Conservation (phyloP, 1,140 invertebrate genomes). For the Drosophila parvula region DNA sequence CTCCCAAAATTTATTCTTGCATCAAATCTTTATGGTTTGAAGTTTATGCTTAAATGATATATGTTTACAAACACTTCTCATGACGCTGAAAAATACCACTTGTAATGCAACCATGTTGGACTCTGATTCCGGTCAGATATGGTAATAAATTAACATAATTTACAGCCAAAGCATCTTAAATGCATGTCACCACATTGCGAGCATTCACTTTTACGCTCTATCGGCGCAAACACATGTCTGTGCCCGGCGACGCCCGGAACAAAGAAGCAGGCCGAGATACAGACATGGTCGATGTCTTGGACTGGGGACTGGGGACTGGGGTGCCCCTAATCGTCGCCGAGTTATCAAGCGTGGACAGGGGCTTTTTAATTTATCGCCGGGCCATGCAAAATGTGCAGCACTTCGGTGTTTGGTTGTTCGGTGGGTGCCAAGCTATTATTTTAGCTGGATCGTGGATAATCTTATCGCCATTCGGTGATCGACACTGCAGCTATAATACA, state of each 20-base stretch:
- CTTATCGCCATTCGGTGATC: conserved; percentile 53
- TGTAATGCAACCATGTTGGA: conserved; percentile 20
- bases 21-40: conserved; percentile 5
- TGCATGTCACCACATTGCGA: conserved; percentile 75
- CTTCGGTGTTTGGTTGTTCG: conserved; percentile 30
- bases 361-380: conserved; percentile 51
- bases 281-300: conserved; percentile 57
- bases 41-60: conserved; percentile 22
- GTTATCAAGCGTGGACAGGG: conserved; percentile 48
- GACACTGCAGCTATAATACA: conserved; percentile 22
- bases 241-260: conserved; percentile 8
- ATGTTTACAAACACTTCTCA: conserved; percentile 5
- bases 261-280: conserved; percentile 25
- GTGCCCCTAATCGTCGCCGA: conserved; percentile 63
- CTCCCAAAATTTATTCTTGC: neutral
- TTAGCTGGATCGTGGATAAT: conserved; percentile 32
- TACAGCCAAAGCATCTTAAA: conserved; percentile 77
- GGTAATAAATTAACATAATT: conserved; percentile 75
- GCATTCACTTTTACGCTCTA: conserved; percentile 77
- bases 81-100: conserved; percentile 14
- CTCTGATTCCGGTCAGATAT: conserved; percentile 39
- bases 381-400: conserved; percentile 51
- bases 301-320: conserved; percentile 1
- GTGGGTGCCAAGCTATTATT: conserved; percentile 65
- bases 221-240: conserved; percentile 61